Conservation (phyloP, 2,888 invertebrate genomes). For the Lasioglossum malachurum region DNA sequence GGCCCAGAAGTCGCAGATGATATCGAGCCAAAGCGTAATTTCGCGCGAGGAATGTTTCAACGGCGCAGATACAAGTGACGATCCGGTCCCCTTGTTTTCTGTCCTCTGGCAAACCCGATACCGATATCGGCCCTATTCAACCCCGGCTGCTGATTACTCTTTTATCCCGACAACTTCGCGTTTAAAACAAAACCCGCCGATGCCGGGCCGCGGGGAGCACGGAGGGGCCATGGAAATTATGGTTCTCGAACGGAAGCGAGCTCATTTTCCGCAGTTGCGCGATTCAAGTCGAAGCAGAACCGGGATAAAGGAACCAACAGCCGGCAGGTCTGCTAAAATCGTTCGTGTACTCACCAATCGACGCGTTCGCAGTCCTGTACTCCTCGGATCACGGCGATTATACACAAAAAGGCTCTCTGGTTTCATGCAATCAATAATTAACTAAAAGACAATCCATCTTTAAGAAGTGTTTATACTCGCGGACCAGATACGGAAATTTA, state of each 20-base stretch:
- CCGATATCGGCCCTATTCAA: conserved; percentile 41
- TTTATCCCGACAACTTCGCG: conserved; percentile 32
- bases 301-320: conserved; percentile 23
- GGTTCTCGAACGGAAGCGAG: conserved; percentile 30
- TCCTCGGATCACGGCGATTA: not conserved
- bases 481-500: not conserved
- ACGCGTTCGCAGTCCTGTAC: not conserved
- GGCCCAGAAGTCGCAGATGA: conserved; percentile 24
- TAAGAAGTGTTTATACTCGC: not conserved
- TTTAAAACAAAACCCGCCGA: conserved; percentile 41
- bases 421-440: not conserved
- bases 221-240: conserved; percentile 33
- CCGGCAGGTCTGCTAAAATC: conserved; percentile 11
- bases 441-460: not conserved
- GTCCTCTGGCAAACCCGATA: conserved; percentile 36
- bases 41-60: conserved; percentile 35
- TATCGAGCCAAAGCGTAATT: conserved; percentile 42
- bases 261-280: conserved; percentile 19
- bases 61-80: conserved; percentile 28
- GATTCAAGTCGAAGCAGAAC: conserved; percentile 14
- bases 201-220: not conserved
- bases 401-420: not conserved
- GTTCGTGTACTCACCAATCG: not conserved
- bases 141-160: conserved; percentile 35
- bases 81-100: conserved; percentile 24